phyloP scores from a whole-genome alignment of 53 echinoderm and acorn worm genomes.

The Temnopleurus reevesii region DNA sequence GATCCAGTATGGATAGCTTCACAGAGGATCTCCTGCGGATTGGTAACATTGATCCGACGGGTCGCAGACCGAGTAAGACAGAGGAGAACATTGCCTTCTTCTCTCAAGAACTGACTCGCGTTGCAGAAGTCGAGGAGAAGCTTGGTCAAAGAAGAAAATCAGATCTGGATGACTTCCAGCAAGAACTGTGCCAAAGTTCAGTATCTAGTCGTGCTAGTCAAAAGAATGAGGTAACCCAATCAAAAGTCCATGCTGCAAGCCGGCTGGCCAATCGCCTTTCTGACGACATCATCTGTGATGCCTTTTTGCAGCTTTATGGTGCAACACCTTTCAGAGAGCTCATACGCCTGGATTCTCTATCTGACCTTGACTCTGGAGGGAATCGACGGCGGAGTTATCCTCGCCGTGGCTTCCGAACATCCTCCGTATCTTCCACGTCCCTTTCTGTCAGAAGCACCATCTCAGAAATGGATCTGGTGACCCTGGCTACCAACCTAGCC shows the following conservation, averaged over 20 bases:
- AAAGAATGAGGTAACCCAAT: constrained; percentile 27
- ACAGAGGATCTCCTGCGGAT: constrained; percentile 93
- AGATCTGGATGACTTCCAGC: constrained; percentile 84
- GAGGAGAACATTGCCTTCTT: constrained; percentile 92
- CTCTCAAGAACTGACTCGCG: constrained; percentile 80
- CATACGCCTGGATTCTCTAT: constrained; percentile 53
- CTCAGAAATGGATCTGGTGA: constrained; percentile 86
- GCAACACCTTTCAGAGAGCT: constrained; percentile 57
- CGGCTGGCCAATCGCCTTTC: constrained; percentile 68
- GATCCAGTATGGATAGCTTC: constrained; percentile 89
- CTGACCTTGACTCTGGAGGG: constrained; percentile 47
- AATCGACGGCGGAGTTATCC: constrained; percentile 41
- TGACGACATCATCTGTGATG: constrained; percentile 80
- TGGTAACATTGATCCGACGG: constrained; percentile 87
- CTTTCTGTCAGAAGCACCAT: constrained; percentile 55
- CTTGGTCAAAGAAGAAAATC: constrained; percentile 75
- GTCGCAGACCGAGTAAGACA: constrained; percentile 86
- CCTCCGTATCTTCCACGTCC: constrained; percentile 45
- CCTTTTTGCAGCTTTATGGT: constrained; percentile 81
- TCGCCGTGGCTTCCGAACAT: constrained; percentile 54
- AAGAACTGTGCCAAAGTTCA: constrained; percentile 74
- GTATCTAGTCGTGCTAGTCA: neutral
- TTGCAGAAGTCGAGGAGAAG: constrained; percentile 76
- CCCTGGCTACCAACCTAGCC: constrained; percentile 91
- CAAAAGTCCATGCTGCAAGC: constrained; percentile 53